Conservation (phyloP, 2,888 invertebrate genomes). For the Dasysyrphus albostriatus region DNA sequence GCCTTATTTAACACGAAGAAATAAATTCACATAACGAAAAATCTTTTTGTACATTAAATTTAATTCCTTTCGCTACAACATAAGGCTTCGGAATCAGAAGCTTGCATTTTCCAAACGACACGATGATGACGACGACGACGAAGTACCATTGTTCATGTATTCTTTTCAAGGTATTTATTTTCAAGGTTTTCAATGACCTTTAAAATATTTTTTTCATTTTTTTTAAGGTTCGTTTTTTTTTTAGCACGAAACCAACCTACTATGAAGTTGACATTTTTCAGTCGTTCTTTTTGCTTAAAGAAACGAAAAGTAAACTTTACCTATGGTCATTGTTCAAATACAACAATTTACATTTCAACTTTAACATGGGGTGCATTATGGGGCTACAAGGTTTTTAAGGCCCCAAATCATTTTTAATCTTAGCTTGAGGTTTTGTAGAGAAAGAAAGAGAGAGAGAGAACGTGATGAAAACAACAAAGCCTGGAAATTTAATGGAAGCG, state of each 20-base stretch:
- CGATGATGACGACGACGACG: neutral
- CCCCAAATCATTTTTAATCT: neutral
- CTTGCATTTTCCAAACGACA: neutral
- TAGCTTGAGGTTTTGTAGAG: too few species aligned
- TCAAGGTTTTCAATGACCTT: constrained; percentile 8
- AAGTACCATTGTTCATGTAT: neutral
- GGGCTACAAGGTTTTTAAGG: neutral
- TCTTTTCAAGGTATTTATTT: neutral
- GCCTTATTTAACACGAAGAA: neutral
- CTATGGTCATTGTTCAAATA: constrained; percentile 18
- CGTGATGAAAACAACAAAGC: too few species aligned
- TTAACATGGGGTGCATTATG: neutral
- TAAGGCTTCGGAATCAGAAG: neutral
- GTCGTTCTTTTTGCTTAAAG: constrained; percentile 3
- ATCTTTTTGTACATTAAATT: neutral
- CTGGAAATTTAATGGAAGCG: too few species aligned
- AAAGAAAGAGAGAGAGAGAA: too few species aligned
- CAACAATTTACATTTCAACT: neutral
- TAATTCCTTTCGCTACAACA: neutral
- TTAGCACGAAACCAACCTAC: neutral
- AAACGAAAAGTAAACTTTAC: constrained; percentile 7
- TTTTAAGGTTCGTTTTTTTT: neutral
- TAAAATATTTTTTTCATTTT: neutral
- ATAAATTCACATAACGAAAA: neutral
- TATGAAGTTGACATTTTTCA: constrained; percentile 15